Percentiles rank a stretch among this genome's conserved stretches.
These are phyloP conservation scores for Plagiodera versicolora DNA, from an alignment of 2,888 invertebrate genomes.

Conservation along the genomic window DNA sequence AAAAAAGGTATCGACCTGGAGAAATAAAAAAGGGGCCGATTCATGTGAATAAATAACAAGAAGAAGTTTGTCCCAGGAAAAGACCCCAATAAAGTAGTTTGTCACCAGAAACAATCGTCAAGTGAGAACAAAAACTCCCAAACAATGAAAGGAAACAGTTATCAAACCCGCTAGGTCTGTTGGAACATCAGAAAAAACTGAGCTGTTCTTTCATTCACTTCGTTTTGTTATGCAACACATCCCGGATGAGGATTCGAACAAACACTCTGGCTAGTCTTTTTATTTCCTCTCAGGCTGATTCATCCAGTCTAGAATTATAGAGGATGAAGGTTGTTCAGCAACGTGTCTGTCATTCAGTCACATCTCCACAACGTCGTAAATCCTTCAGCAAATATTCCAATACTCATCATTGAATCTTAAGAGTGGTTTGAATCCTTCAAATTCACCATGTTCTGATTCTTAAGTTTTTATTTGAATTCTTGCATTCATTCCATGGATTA, in stretches of 20 bases:
- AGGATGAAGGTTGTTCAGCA: too few relatives aligned
- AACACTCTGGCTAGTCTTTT: too few relatives aligned
- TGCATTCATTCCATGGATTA: too few relatives aligned
- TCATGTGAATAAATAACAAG: constrained; percentile 4
- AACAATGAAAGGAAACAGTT: constrained; percentile 24
- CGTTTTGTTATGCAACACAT: constrained; percentile 5
- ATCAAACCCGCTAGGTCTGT: constrained; percentile 21
- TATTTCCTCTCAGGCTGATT: not conserved
- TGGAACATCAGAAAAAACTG: constrained; percentile 12
- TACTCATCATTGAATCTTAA: too few relatives aligned
- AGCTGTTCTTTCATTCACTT: constrained; percentile 8
- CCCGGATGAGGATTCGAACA: not conserved
- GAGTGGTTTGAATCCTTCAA: too few relatives aligned
- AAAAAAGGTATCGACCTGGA: not conserved
- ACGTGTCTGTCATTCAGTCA: too few relatives aligned
- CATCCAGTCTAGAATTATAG: too few relatives aligned
- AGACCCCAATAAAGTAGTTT: constrained; percentile 27
- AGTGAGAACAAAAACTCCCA: constrained; percentile 23
- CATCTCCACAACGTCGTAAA: too few relatives aligned
- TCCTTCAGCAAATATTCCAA: too few relatives aligned
- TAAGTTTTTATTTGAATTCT: too few relatives aligned
- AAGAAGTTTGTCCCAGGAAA: not conserved
- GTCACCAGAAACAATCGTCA: constrained; percentile 27
- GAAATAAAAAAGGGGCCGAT: not conserved
- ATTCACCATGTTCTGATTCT: too few relatives aligned